Percentiles rank a stretch among this genome's conserved stretches.
These are phyloP conservation scores for Bicyclus anynana DNA, from an alignment of 1,140 invertebrate genomes.

Conservation along the genomic window DNA sequence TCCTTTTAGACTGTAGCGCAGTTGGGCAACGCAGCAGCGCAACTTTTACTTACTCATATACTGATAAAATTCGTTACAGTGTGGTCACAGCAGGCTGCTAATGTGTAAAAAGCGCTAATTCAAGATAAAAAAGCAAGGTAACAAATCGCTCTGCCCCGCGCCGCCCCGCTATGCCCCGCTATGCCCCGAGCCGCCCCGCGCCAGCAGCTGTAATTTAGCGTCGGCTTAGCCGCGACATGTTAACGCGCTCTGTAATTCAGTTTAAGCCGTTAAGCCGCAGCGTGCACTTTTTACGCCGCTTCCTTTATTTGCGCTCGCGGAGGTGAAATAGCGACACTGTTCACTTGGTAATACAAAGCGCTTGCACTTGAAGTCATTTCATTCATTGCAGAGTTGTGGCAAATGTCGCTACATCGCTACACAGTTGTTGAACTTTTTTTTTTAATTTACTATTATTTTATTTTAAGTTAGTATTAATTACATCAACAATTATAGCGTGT, in stretches of 20 bases:
- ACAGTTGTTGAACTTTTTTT: too few species aligned
- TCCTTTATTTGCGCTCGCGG: background rate
- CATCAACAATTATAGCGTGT: too few species aligned
- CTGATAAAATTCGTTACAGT: too few species aligned
- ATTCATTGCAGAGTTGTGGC: too few species aligned
- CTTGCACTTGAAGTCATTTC: background rate
- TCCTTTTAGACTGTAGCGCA: too few species aligned
- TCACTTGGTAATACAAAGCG: background rate
- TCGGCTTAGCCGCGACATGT: slow-evolving; percentile 28
- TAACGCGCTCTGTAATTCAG: slow-evolving; percentile 37
- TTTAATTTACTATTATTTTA: too few species aligned
- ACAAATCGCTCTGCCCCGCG: slow-evolving; percentile 9
- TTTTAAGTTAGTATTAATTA: too few species aligned
- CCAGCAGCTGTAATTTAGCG: slow-evolving; percentile 28
- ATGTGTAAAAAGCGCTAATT: slow-evolving; percentile 21
- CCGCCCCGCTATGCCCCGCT: slow-evolving; percentile 1
- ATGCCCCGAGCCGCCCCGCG: slow-evolving; percentile 9
- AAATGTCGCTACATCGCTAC: background rate
- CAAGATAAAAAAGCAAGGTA: slow-evolving; percentile 27
- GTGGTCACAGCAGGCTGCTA: background rate
- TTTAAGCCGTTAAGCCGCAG: slow-evolving; percentile 24
- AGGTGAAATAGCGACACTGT: background rate
- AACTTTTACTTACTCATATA: too few species aligned
- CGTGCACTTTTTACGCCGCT: slow-evolving; percentile 10
- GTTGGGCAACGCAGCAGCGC: too few species aligned